phyloP scores from a whole-genome alignment of 2,888 invertebrate genomes.

The Nemurella pictetii region DNA sequence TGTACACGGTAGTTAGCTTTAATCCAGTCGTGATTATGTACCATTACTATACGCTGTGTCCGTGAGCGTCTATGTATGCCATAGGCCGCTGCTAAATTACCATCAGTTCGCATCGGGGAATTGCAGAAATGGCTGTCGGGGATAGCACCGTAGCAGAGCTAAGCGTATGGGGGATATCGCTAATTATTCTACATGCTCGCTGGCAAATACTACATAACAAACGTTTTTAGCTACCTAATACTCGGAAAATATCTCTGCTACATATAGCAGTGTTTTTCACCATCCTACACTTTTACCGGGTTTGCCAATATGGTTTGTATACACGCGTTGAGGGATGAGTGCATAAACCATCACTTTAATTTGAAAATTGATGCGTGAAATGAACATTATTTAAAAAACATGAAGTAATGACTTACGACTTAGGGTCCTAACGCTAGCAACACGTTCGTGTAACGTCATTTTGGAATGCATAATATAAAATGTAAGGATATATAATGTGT shows the following conservation, averaged over 20 bases:
- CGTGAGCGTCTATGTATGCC: not conserved
- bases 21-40: constrained; percentile 9
- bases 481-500: no score
- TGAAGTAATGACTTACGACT: no score
- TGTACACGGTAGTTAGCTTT: constrained; percentile 21
- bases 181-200: not conserved
- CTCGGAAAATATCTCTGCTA: not conserved
- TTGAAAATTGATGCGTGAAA: no score
- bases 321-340: no score
- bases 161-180: not conserved
- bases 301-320: no score
- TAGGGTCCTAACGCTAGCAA: no score
- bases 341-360: no score
- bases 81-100: not conserved
- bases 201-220: not conserved
- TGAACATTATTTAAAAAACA: no score
- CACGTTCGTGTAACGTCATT: no score
- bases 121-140: not conserved
- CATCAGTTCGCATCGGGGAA: not conserved
- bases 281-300: no score
- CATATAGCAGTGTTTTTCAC: no score
- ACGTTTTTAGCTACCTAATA: not conserved
- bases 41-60: not conserved
- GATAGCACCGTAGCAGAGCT: not conserved
- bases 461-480: no score